These are phyloP conservation scores for Hemithea aestivaria DNA, from an alignment of 2,888 invertebrate species.

Conservation along the genomic window DNA sequence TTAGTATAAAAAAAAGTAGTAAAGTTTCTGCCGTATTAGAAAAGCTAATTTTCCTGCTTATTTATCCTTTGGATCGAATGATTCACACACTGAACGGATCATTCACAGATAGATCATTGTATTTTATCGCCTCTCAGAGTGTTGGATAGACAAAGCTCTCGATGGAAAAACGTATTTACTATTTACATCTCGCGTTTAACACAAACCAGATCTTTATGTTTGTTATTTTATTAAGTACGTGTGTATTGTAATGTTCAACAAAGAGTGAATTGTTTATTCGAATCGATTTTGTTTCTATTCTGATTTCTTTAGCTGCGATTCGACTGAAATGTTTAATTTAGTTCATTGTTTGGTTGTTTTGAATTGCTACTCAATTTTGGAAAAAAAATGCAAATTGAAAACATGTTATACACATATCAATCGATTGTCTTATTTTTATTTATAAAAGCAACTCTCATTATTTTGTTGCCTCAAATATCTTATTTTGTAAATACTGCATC, in stretches of 20 bases:
- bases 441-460: too few species aligned
- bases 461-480: too few species aligned
- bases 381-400: too few species aligned
- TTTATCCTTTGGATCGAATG: constrained; percentile 18
- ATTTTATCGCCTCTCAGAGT: constrained; percentile 42
- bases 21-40: too few species aligned
- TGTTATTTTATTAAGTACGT: constrained; percentile 22
- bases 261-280: constrained; percentile 16
- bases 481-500: too few species aligned
- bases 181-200: constrained; percentile 8
- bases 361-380: too few species aligned
- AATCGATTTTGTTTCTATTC: constrained; percentile 22
- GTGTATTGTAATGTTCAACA: constrained; percentile 11
- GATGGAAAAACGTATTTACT: constrained; percentile 55
- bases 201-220: constrained; percentile 24
- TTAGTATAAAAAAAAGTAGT: too few species aligned
- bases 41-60: too few species aligned
- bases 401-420: too few species aligned
- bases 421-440: constrained; percentile 45
- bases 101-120: constrained; percentile 27
- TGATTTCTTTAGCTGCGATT: constrained; percentile 24
- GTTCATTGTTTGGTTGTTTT: constrained; percentile 66
- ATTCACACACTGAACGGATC: constrained; percentile 21
- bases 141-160: constrained; percentile 66
- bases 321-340: constrained; percentile 63